phyloP scores from a whole-genome alignment of 2,113 vertebrate genomes.

The Cheilinus undulatus region DNA sequence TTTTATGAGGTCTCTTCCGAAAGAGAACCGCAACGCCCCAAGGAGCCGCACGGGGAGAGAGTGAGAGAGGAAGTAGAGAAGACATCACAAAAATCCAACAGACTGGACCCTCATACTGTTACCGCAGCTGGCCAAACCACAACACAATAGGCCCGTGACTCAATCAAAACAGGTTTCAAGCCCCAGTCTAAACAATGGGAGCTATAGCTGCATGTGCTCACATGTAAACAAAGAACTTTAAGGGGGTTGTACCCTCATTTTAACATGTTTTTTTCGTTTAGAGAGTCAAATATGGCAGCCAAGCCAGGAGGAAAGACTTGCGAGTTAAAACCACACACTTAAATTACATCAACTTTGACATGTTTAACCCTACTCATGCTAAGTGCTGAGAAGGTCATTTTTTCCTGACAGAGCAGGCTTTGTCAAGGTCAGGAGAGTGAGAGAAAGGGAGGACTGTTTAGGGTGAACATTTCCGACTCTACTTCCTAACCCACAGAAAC shows the following conservation, averaged over 20 bases:
- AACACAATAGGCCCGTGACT: constrained; percentile 75
- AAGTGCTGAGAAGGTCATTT: constrained; percentile 57
- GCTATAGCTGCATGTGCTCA: constrained; percentile 36
- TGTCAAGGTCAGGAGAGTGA: constrained; percentile 54
- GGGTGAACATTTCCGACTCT: constrained; percentile 61
- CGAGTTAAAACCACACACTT: constrained; percentile 32
- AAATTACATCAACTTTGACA: constrained; percentile 29
- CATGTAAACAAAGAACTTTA: constrained; percentile 42
- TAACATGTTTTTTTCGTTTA: neutral
- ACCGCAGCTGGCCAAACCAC: constrained; percentile 75
- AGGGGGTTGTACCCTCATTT: constrained; percentile 6
- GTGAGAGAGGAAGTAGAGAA: constrained; percentile 77
- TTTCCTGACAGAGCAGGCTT: constrained; percentile 60
- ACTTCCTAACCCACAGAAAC: constrained; percentile 62
- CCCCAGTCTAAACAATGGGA: constrained; percentile 77
- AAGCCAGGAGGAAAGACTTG: constrained; percentile 24
- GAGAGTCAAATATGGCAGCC: constrained; percentile 36
- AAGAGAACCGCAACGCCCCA: constrained; percentile 28
- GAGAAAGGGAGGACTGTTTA: constrained; percentile 9
- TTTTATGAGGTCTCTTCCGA: constrained; percentile 54
- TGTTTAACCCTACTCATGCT: constrained; percentile 6
- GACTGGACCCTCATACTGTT: constrained; percentile 78
- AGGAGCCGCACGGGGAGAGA: constrained; percentile 35
- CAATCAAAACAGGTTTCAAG: constrained; percentile 68
- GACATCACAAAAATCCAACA: constrained; percentile 74